Conservation (phyloP, 2,113 vertebrate species). For the Tursiops truncatus region DNA sequence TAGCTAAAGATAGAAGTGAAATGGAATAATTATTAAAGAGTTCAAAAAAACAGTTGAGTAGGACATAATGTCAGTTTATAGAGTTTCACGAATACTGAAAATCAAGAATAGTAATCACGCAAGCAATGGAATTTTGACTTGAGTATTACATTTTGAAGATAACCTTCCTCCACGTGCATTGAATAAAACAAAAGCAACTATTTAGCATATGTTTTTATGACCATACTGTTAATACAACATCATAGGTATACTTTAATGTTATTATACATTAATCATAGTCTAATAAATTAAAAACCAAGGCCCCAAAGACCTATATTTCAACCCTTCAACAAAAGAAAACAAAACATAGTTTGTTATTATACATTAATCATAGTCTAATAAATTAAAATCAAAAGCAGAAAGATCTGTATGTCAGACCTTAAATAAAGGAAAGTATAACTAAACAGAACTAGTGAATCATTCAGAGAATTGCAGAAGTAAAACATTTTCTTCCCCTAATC, state of each 20-base stretch:
- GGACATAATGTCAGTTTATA: neutral
- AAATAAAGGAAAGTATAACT: neutral
- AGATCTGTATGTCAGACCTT: neutral
- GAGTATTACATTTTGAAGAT: neutral
- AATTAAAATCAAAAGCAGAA: neutral
- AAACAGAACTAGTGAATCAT: neutral
- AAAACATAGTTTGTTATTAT: slow-evolving; percentile 15
- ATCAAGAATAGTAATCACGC: neutral
- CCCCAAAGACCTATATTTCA: neutral
- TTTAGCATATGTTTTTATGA: neutral
- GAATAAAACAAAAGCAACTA: slow-evolving; percentile 1
- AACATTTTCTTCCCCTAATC: neutral
- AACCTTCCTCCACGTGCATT: neutral
- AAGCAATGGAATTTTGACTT: neutral
- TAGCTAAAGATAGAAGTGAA: neutral
- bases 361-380: slow-evolving; percentile 18
- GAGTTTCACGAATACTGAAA: neutral
- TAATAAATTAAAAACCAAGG: neutral
- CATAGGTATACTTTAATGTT: neutral
- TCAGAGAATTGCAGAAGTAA: neutral
- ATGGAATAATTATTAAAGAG: neutral
- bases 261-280: slow-evolving; percentile 26
- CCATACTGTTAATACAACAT: neutral
- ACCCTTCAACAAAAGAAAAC: neutral
- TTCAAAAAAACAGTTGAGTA: neutral